A percentile compares a stretch with the other conserved stretches of the same genome.
Conservation (phyloP, 2,888 invertebrate genomes). For the Globia sparganii region DNA sequence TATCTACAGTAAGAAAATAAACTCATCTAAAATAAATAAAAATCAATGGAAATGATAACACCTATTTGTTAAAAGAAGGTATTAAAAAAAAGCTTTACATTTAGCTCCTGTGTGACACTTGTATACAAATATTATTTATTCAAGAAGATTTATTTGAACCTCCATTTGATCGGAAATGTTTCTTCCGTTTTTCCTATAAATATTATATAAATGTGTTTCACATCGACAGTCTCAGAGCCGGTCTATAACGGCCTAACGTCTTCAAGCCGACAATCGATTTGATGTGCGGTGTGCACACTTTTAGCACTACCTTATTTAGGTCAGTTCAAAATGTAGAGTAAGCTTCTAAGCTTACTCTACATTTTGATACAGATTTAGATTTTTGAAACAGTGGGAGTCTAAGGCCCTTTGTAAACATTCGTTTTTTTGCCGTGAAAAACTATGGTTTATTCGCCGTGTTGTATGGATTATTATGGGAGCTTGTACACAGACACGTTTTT, state of each 20-base stretch:
- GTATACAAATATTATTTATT: not conserved
- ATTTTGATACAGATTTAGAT: too few species aligned
- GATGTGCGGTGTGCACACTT: constrained; percentile 22
- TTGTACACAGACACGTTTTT: too few species aligned
- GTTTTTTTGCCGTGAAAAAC: too few species aligned
- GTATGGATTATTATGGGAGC: too few species aligned
- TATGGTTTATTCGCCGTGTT: too few species aligned
- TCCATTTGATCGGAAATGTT: not conserved
- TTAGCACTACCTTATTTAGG: constrained; percentile 30
- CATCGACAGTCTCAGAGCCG: not conserved
- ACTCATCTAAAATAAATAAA: not conserved
- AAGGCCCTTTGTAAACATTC: too few species aligned
- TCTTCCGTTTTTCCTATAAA: not conserved
- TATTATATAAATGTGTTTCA: not conserved
- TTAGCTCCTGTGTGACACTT: not conserved
- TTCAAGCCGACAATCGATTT: constrained; percentile 34
- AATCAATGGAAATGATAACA: too few species aligned
- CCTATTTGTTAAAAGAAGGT: not conserved
- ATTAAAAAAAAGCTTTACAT: not conserved
- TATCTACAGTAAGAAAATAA: not conserved
- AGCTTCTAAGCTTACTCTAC: too few species aligned
- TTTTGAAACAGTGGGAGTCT: too few species aligned
- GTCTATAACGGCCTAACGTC: constrained; percentile 16
- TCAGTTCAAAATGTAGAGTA: constrained; percentile 22
- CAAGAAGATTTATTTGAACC: not conserved